Base-by-base conservation (phyloP, 2,113 vertebrate species). In the Cinclus cinclus region DNA sequence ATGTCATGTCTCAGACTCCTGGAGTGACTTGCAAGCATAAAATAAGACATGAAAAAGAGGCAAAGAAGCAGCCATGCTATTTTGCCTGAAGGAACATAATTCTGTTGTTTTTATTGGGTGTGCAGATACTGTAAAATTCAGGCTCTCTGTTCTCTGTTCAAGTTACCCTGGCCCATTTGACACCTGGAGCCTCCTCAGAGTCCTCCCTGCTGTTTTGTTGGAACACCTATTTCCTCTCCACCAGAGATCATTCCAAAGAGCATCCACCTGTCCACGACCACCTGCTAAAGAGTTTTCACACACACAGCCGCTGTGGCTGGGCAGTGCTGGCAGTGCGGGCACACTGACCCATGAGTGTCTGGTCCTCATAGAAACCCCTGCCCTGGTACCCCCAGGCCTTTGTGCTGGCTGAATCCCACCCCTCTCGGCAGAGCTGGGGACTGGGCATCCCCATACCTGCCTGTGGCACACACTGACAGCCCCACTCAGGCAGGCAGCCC, bases 31-130 rank as follows among this genome's bases (percentile, higher is more conserved):
- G 35, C 60, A 70, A 94, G 71, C 63, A 47, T 64, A 85, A 90
- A 95, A 90, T 39, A 76, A 89, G 74, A 88, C 90, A 78, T 78
- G 67, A 80, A 89, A 78, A 91, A 85, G 73, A 85, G 73, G 37
- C 68, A 69, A 46, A 74, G 70, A 77, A 71, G 35, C n/a, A 91
- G 44, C n/a, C 49, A 44, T 44, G 49, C 5, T 73, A 13, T 84
- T 77, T 90, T 83, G 46, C 94, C 74, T 27, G 47, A 64, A 91
- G 91, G 82, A 89, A 62, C 23, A 69, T 44, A 39, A 79, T 71
- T 83, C 81, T 80, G 71, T 44, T 88, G 28, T 47, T 94, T 67
- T 76, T 75, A 87, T 91, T 80, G 91, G 50, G 64, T 70, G 83
- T 67, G 69, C 46, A 76, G 44, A 52, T 25, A 31, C 60, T 56